These are phyloP conservation scores for Xenopus borealis DNA, from an alignment of 2,113 vertebrate genomes.

Conservation along the genomic window DNA sequence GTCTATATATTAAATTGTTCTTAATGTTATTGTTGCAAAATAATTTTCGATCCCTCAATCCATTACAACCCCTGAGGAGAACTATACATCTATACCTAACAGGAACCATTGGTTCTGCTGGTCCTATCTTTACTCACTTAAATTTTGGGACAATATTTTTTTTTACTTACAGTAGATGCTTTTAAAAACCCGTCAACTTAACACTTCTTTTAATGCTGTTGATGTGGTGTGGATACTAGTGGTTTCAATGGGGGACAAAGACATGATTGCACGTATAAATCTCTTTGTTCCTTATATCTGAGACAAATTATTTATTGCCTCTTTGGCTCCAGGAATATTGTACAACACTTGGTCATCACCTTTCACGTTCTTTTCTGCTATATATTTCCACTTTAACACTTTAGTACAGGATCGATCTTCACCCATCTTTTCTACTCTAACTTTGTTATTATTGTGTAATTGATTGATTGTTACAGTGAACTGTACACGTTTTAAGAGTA, in stretches of 20 bases:
- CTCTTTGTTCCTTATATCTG: slow-evolving; percentile 23
- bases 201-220: too few species aligned
- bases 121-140: too few species aligned
- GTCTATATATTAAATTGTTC: too few species aligned
- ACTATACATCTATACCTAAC: too few species aligned
- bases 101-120: too few species aligned
- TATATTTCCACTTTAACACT: slow-evolving; percentile 35
- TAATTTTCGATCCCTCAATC: too few species aligned
- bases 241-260: slow-evolving; percentile 5
- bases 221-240: slow-evolving; percentile 9
- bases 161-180: too few species aligned
- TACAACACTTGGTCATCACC: slow-evolving; percentile 37
- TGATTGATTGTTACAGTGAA: slow-evolving; percentile 39
- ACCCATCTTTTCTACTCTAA: slow-evolving; percentile 29
- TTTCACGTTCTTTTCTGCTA: slow-evolving; percentile 28
- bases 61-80: too few species aligned
- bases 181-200: too few species aligned
- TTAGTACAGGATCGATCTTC: slow-evolving; percentile 35
- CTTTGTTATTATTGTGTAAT: slow-evolving; percentile 30
- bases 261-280: slow-evolving; percentile 29
- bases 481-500: slow-evolving; percentile 5
- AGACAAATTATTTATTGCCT: slow-evolving; percentile 36
- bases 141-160: too few species aligned
- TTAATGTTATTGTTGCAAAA: too few species aligned
- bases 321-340: slow-evolving; percentile 31